Base-by-base conservation (phyloP, 2,888 invertebrate species). In the Orthosia gracilis region DNA sequence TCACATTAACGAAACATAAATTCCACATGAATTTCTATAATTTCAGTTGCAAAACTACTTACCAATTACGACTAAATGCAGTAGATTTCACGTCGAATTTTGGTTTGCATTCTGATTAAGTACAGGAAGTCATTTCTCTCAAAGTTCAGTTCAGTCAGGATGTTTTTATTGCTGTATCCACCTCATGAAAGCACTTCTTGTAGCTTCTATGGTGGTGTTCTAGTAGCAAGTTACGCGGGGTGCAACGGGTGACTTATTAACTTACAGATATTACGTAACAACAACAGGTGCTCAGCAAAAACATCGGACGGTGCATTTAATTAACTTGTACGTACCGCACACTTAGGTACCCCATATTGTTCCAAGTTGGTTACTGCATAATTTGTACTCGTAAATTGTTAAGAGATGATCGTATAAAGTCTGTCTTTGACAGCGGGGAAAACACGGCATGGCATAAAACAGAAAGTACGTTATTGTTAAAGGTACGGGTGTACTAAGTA, bases 241-340 rank as follows among this genome's bases (percentile, higher is more conserved):
- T 87, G 86, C 87, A 88, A 71, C 79, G 84, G 82, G 84, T 84
- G 85, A 89, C 90, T 91, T 90, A 90, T 89, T 90, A 91, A 89
- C 87, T 90, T 88, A 87, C 83, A 80, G 83, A 89, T 89, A 90
- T 90, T 87, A 86, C 86, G 81, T 88, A 87, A 88, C 91, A 86
- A 88, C 91, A 90, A 91, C 92, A 92, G 92, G 92, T 92, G 92
- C 88, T 88, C 78, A 73, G 76, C 78, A 80, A 83, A 84, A 84
- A 84, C 83, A 85, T 83, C 74, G 77, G 75, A 73, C 78, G 71
- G 81, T 85, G 83, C 87, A 85, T 87, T 86, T 87, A 85, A 89
- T 89, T 89, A 88, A 85, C 76, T 83, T 77, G 67, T 13, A 7
- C 45, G 45, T 75, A 64, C 79, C 72, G 68, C 74, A 63, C 80